phyloP scores from a whole-genome alignment of 2,888 invertebrate species.

The Chesias legatella region DNA sequence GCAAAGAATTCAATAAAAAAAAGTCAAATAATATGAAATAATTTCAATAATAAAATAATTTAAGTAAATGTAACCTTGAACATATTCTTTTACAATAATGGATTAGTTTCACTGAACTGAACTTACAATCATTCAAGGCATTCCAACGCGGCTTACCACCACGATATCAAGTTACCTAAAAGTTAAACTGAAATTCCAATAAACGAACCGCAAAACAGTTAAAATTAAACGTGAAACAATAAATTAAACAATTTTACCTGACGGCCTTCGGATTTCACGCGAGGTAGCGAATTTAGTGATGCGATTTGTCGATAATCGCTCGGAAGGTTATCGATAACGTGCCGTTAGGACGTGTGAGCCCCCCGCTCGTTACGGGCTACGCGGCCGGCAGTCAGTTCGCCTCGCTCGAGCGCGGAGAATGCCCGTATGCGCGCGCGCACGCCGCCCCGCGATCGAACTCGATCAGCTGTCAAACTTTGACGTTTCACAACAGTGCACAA shows the following conservation, averaged over 20 bases:
- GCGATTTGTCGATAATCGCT: conserved; percentile 42
- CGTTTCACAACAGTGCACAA: conserved; percentile 56
- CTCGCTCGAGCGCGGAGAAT: conserved; percentile 56
- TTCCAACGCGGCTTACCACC: too few relatives aligned
- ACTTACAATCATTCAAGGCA: too few relatives aligned
- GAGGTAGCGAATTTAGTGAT: conserved; percentile 48
- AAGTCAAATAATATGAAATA: too few relatives aligned
- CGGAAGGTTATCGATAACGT: conserved; percentile 61
- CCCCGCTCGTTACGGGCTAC: conserved; percentile 51
- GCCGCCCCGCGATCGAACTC: conserved; percentile 52
- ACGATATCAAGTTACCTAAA: not conserved
- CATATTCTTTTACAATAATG: too few relatives aligned
- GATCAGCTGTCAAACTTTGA: conserved; percentile 68
- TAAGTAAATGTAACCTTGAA: too few relatives aligned
- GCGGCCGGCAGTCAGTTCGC: conserved; percentile 50
- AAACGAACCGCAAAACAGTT: conserved; percentile 10
- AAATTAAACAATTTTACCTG: conserved; percentile 23
- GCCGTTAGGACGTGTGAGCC: conserved; percentile 56
- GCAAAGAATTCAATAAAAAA: too few relatives aligned
- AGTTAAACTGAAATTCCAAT: not conserved
- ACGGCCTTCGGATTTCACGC: conserved; percentile 40
- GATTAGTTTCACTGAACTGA: too few relatives aligned
- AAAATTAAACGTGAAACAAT: conserved; percentile 15
- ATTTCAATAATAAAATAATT: too few relatives aligned
- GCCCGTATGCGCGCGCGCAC: conserved; percentile 52